A percentile compares a stretch with the other conserved stretches of the same genome.
Evolutionary conservation across 2,888 invertebrate species (phyloP).

Genomic region (Ethmia dodecea): DNA sequence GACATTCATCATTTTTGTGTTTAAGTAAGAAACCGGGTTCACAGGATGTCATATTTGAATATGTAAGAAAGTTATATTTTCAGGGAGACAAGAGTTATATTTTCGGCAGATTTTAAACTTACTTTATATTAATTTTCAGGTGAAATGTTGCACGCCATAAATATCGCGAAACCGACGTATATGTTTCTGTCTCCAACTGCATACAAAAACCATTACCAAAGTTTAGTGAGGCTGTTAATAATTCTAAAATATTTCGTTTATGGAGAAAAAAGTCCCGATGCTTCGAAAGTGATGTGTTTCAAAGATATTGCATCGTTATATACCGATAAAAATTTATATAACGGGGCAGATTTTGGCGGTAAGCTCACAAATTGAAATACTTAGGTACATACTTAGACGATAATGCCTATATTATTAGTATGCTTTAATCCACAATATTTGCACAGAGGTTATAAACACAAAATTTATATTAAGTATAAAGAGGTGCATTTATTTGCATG

Average conservation of each 20-base stretch:
- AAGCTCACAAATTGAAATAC: too few relatives aligned
- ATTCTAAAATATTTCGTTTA: background rate
- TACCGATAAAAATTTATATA: background rate
- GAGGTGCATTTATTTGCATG: too few relatives aligned
- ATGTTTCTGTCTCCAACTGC: background rate
- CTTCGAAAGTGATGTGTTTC: background rate
- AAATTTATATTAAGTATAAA: too few relatives aligned
- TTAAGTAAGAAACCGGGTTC: too few relatives aligned
- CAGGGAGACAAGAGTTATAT: background rate
- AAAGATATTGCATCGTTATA: background rate
- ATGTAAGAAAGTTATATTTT: background rate
- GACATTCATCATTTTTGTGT: background rate
- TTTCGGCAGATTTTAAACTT: background rate
- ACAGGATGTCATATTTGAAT: background rate
- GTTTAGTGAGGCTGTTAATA: background rate
- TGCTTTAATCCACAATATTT: too few relatives aligned
- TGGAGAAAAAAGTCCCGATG: background rate
- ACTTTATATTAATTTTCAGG: background rate
- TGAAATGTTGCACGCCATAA: background rate
- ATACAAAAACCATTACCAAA: background rate
- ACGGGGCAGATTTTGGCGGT: background rate
- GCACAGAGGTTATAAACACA: too few relatives aligned
- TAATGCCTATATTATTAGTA: too few relatives aligned
- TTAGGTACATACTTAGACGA: too few relatives aligned
- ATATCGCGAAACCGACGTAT: constrained; percentile 1